phyloP scores from a whole-genome alignment of 2,113 vertebrate species.

The Callorhinus ursinus region DNA sequence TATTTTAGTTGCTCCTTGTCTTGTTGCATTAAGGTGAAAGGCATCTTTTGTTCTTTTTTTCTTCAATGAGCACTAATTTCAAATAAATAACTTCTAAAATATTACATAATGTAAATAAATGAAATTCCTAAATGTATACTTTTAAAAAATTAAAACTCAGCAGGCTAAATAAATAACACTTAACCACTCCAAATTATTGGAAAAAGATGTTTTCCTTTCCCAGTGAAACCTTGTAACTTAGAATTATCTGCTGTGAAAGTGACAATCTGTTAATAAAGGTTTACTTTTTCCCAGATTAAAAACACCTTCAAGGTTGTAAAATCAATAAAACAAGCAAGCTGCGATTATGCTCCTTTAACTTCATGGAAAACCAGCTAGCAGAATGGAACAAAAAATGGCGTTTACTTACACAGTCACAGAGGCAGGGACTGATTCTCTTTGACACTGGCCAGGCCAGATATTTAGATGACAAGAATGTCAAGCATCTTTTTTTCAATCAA shows the following conservation, averaged over 20 bases:
- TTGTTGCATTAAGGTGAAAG: conserved; percentile 31
- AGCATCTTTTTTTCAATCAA: neutral
- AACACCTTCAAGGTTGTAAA: conserved; percentile 58
- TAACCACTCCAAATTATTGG: neutral
- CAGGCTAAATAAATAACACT: neutral
- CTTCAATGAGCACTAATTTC: neutral
- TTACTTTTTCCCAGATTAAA: conserved; percentile 71
- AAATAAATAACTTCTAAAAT: neutral
- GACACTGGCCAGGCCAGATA: neutral
- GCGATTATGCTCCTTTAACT: neutral
- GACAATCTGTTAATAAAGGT: conserved; percentile 18
- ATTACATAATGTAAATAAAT: neutral
- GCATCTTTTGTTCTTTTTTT: neutral
- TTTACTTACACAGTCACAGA: conserved; percentile 41
- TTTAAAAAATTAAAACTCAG: conserved; percentile 33
- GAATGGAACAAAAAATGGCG: neutral
- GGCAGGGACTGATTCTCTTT: neutral
- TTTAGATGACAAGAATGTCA: neutral
- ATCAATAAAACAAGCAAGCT: conserved; percentile 43
- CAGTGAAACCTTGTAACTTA: conserved; percentile 59
- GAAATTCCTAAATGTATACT: neutral
- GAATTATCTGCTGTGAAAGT: conserved; percentile 56
- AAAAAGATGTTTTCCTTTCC: neutral
- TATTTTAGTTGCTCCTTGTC: neutral
- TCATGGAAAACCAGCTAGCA: neutral